Evolutionary conservation across 2,113 vertebrate species (phyloP).

Genomic region (Equus przewalskii): DNA sequence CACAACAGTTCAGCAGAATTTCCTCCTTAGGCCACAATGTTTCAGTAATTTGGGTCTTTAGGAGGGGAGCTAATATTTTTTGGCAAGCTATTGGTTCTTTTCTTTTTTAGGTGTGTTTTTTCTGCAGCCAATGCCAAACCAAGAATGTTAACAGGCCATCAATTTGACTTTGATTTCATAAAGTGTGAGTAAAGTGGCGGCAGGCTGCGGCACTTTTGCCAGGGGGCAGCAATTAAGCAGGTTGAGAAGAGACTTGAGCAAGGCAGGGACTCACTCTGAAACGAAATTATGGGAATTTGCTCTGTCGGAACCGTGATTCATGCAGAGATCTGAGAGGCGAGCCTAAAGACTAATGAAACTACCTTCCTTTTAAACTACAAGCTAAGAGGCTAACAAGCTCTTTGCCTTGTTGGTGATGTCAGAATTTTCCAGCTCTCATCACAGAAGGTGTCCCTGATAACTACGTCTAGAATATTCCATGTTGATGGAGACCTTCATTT

Average conservation of each 20-base stretch:
- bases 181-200: not conserved
- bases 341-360: not conserved
- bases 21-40: not conserved
- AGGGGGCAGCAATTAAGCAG: slow-evolving; percentile 47
- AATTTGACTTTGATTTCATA: slow-evolving; percentile 34
- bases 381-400: not conserved
- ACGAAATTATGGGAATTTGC: not conserved
- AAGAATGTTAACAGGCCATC: slow-evolving; percentile 51
- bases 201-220: not conserved
- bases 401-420: not conserved
- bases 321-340: slow-evolving; percentile 27
- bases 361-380: not conserved
- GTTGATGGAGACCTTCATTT: not conserved
- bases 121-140: not conserved
- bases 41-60: not conserved
- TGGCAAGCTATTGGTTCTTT: slow-evolving; percentile 6
- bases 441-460: not conserved
- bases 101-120: not conserved
- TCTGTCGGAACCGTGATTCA: not conserved
- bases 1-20: not conserved
- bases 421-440: not conserved
- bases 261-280: not conserved
- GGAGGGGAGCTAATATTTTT: not conserved
- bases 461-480: not conserved
- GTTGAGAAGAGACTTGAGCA: not conserved